Base-by-base conservation (phyloP, 2,888 invertebrate species). In the Fragum sueziense region DNA sequence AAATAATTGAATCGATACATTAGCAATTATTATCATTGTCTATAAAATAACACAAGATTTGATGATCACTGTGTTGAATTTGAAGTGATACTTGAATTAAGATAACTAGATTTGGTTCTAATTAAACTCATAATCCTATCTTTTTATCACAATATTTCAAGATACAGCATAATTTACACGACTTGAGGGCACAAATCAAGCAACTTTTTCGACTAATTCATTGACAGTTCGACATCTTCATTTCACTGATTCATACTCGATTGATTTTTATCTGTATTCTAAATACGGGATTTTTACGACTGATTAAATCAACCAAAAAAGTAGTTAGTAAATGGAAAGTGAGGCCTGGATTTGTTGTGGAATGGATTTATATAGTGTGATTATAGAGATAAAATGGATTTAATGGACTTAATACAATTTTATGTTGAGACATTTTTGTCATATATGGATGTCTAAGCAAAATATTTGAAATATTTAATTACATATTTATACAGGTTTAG, bases 191-290 rank as follows among this genome's bases (percentile, higher is more conserved):
- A 14, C 3, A 47, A 47, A 47, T n/a, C n/a, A n/a, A n/a, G n/a
- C 14, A 47, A 47, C 20, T 47, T 14, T 9, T 47, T 47, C 17
- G 47, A 47, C 47, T 57, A 57, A 27, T 57, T 57, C 29, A 57
- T 27, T 57, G 57, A 57, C 57, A 57, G 57, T 11, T 47, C 47
- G 33, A 33, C 33, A 27, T 61, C 61, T 61, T 31, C 29, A 61
- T 61, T 61, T 61, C n/a, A 61, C 27, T 61, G 61, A 61, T 33
- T 61, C 61, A 61, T 61, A 25, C 31, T 33, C 27, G 33, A 61
- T 33, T 61, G 61, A 61, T 61, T 61, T 57, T 61, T 61, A 61
- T 61, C 61, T 61, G n/a, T 61, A 29, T 33, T 61, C 33, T 61
- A 33, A 33, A 61, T 31, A 33, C 11, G 57, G 27, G 61, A 33